Conservation (phyloP, 2,797 vertebrate genomes). For the Cryptoblepharus egeriae region DNA sequence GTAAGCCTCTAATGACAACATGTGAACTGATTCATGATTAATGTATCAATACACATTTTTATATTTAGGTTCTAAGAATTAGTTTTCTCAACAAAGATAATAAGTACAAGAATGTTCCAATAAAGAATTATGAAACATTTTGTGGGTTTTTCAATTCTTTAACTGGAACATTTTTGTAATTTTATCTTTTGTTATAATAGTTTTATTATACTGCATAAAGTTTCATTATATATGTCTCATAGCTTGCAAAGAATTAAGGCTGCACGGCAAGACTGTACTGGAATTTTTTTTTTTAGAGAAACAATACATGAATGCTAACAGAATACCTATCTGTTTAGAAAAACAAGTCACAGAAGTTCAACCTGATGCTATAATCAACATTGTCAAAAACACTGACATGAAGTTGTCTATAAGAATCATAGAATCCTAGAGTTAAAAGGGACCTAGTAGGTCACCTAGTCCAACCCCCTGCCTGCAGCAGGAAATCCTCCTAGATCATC, state of each 20-base stretch:
- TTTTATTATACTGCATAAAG: not conserved
- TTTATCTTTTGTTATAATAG: not conserved
- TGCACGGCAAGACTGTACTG: not conserved
- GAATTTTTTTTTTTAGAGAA: not conserved
- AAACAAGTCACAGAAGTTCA: slow-evolving; percentile 15
- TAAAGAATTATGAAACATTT: not conserved
- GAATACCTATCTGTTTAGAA: not conserved
- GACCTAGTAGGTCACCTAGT: too few species aligned
- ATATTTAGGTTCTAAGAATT: not conserved
- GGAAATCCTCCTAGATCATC: too few species aligned
- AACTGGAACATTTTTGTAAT: not conserved
- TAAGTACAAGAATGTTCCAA: not conserved
- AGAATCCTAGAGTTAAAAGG: too few species aligned
- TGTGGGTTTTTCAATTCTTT: not conserved
- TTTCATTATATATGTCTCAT: not conserved
- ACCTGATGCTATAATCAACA: slow-evolving; percentile 4
- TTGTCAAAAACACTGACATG: not conserved
- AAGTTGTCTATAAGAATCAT: not conserved
- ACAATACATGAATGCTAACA: not conserved
- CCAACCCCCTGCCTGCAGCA: too few species aligned
- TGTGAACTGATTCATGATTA: too few species aligned
- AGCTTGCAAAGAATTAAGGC: not conserved
- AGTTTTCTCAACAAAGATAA: not conserved
- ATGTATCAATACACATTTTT: not conserved
- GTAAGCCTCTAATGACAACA: not conserved